Base-by-base conservation (phyloP, 2,888 invertebrate genomes). In the Stramonita haemastoma region DNA sequence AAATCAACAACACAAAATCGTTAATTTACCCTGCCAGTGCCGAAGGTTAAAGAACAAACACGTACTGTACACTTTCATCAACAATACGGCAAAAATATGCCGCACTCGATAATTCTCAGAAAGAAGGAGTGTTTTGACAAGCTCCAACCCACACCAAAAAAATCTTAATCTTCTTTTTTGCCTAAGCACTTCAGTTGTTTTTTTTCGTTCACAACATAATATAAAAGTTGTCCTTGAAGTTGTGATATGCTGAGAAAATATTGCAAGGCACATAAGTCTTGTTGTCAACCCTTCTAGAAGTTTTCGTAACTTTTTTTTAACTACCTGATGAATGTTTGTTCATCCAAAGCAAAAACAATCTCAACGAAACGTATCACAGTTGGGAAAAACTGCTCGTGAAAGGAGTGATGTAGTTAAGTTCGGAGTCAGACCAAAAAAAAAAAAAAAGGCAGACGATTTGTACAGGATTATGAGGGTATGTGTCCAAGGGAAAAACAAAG, bases 311-410 rank as follows among this genome's bases (percentile, higher is more conserved):
- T 79, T 79, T 79, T 83, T 46, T 83, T 46, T 81, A 19, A 13
- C 13, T 22, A 36, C 81, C 36, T 36, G 81, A 83, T 83, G 60
- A 66, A 60, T n/a, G n/a, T 46, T 46, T 46, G 46, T 56, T 86
- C 73, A 29, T 36, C 73, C 34, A 34, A 34, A 73, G 60, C 26
- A 36, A 73, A 56, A 87, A 34, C 70, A 73, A 87, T 87, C 87
- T 87, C 87, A 87, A 87, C 46, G 73, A 73, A 87, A 46, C 87
- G 15, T 87, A 87, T 87, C 87, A 87, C 87, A 87, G 87, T 87
- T 87, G 46, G 70, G 46, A 87, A 46, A 73, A 87, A 87, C 87
- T 87, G 87, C 73, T 87, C 87, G 81, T 88, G 60, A 86, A 86
- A 29, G 86, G 22, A 86, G 86, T 86, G 60, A 86, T 86, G 32